Conservation (phyloP, 2,888 invertebrate genomes). For the Lycia hirtaria region DNA sequence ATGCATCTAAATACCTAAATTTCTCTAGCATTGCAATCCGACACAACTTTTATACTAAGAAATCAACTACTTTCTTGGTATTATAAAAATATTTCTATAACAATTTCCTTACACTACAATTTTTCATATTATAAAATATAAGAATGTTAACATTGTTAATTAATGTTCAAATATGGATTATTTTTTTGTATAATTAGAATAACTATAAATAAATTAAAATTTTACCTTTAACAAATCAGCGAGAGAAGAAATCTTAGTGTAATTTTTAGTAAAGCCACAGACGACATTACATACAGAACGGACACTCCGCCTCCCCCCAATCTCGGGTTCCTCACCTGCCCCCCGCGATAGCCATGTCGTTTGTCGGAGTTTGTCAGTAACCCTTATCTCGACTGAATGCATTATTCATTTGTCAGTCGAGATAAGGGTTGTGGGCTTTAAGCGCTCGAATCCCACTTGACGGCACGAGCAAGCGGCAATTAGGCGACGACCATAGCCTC, state of each 20-base stretch:
- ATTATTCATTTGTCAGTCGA: no score
- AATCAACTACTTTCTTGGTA: constrained; percentile 29
- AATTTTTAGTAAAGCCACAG: no score
- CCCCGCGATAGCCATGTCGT: no score
- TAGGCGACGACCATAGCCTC: no score
- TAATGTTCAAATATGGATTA: constrained; percentile 13
- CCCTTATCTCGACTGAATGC: no score
- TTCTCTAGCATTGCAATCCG: constrained; percentile 17
- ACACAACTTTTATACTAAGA: constrained; percentile 13
- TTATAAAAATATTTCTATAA: constrained; percentile 49
- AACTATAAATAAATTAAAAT: constrained; percentile 6
- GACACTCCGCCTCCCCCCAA: no score
- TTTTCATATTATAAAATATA: constrained; percentile 39
- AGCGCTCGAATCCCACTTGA: no score
- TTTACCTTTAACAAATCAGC: neutral
- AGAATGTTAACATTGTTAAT: constrained; percentile 19
- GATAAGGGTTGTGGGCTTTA: no score
- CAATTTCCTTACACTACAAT: constrained; percentile 50
- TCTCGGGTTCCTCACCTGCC: no score
- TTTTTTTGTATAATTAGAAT: constrained; percentile 2
- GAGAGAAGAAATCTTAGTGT: neutral
- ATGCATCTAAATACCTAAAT: constrained; percentile 14
- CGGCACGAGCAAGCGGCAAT: no score
- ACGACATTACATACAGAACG: no score
- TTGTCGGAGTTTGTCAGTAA: no score